Percentiles rank a stretch among this genome's conserved stretches.
phyloP scores from a whole-genome alignment of 2,797 vertebrate species.

The Rhynchonycteris naso region DNA sequence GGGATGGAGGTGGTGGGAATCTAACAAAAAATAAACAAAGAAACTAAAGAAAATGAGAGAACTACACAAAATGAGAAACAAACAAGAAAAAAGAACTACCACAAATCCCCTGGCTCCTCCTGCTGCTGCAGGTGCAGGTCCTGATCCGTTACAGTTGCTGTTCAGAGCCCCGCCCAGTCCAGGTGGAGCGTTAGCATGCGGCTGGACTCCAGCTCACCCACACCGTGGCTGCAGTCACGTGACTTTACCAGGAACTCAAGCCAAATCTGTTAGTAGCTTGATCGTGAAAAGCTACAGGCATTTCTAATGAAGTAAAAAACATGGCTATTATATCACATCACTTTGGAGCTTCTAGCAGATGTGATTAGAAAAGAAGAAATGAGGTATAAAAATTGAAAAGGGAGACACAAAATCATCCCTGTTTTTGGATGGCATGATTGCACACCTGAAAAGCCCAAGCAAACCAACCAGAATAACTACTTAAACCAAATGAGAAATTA shows the following conservation, averaged over 20 bases:
- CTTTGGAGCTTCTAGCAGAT: not conserved
- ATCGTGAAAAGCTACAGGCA: not conserved
- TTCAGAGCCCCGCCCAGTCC: not conserved
- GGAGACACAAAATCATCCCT: not conserved
- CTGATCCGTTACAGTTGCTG: not conserved
- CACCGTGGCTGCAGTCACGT: not conserved
- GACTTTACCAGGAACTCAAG: not conserved
- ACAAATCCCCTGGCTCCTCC: no score
- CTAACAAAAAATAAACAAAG: not conserved
- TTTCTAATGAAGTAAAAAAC: not conserved
- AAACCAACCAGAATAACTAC: conserved; percentile 6
- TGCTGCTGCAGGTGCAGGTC: no score
- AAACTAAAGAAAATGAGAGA: not conserved
- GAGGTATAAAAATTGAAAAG: conserved; percentile 15
- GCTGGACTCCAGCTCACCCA: not conserved
- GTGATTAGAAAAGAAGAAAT: conserved; percentile 12
- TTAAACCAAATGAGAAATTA: not conserved
- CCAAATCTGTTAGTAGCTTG: not conserved
- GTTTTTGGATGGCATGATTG: not conserved
- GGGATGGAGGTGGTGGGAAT: not conserved
- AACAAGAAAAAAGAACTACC: no score
- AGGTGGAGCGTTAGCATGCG: not conserved
- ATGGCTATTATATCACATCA: not conserved
- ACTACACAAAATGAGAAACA: no score
- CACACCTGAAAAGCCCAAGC: not conserved